Conservation (phyloP, 2,888 invertebrate species). For the Linnaemya tessellans region DNA sequence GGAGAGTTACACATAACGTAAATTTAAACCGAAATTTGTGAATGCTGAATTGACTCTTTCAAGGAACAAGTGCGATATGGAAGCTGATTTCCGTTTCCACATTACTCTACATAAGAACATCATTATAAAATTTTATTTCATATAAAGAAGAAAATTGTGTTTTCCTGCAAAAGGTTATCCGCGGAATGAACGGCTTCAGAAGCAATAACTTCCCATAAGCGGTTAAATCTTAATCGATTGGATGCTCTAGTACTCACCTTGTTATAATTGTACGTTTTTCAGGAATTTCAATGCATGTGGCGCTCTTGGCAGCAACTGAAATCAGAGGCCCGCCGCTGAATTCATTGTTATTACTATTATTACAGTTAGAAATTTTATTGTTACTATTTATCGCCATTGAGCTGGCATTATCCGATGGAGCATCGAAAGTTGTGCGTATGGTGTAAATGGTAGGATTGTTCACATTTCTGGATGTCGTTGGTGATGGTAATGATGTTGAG, state of each 20-base stretch:
- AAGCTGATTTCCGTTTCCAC: no score
- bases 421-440: slow-evolving; percentile 68
- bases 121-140: no score
- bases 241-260: slow-evolving; percentile 71
- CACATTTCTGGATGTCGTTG: slow-evolving; percentile 42
- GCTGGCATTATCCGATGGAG: slow-evolving; percentile 58
- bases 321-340: slow-evolving; percentile 76
- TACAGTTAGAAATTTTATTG: slow-evolving; percentile 13
- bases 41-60: no score
- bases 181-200: no score
- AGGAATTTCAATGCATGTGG: slow-evolving; percentile 75
- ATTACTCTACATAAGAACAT: no score
- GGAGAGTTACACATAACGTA: no score
- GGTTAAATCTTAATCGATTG: no score
- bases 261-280: slow-evolving; percentile 79
- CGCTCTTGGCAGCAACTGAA: slow-evolving; percentile 69
- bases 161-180: no score
- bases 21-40: no score
- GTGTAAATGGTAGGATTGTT: slow-evolving; percentile 63
- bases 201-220: no score
- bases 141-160: no score
- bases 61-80: no score
- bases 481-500: slow-evolving; percentile 55
- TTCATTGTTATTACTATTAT: slow-evolving; percentile 69
- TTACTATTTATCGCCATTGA: slow-evolving; percentile 31